Conservation (phyloP, 2,797 vertebrate genomes). For the Miichthys miiuy region DNA sequence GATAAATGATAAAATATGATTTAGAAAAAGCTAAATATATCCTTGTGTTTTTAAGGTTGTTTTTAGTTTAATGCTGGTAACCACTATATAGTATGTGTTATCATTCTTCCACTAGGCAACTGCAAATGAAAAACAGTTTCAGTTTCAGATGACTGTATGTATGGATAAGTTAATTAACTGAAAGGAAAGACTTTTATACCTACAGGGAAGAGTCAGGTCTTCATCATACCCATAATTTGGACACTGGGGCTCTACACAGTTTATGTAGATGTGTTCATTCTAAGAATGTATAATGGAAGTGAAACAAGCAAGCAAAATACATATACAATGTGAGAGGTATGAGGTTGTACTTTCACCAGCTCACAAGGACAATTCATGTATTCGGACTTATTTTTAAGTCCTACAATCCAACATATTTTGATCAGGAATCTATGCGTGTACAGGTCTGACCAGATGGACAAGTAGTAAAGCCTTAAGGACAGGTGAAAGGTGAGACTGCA, state of each 20-base stretch:
- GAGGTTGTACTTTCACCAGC: not conserved
- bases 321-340: not conserved
- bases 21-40: not conserved
- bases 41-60: not conserved
- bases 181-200: not conserved
- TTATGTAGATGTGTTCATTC: not conserved
- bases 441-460: slow-evolving; percentile 29
- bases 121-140: slow-evolving; percentile 1
- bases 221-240: not conserved
- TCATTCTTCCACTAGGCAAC: not conserved
- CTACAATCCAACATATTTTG: not conserved
- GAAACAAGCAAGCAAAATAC: not conserved
- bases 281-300: not conserved
- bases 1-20: not conserved
- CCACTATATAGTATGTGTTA: not conserved
- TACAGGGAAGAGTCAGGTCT: not conserved
- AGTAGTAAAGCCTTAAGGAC: slow-evolving; percentile 13
- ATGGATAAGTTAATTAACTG: not conserved
- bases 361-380: not conserved
- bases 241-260: no score
- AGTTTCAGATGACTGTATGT: not conserved
- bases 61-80: not conserved
- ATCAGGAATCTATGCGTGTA: slow-evolving; percentile 1
- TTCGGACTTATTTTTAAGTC: not conserved
- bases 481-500: slow-evolving; percentile 45